Base-by-base conservation (phyloP, 2,113 vertebrate genomes). In the Leptodactylus fuscus region DNA sequence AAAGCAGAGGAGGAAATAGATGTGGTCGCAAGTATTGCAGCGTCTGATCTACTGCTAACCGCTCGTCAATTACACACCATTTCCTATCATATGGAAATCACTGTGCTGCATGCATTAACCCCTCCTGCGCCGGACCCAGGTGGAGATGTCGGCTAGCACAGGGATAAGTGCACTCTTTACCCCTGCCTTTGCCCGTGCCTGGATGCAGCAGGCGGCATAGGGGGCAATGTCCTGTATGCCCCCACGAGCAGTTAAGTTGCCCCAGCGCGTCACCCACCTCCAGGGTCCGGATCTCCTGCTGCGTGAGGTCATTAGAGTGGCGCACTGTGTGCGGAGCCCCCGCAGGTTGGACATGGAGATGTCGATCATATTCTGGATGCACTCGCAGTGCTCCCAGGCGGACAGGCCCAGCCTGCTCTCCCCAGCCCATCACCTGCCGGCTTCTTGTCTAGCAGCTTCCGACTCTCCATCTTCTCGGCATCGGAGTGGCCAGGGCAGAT, bases 291-390 rank as follows among this genome's bases (percentile, higher is more conserved):
- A 98, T 98, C 93, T 98, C 97, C 89, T 97, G 95, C 94, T 98
- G 97, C 38, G 97, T 97, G 90, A 98, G 96, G 94, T 98, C 97
- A 95, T 98, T 98, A 90, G 96, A 97, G 88, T 97, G 4, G 96
- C 94, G 90, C 97, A 98, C 91, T 98, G 97, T 88, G 97, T 98
- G 92, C 97, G 95, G 79, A 98, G 94, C 90, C 97, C 97, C 90
- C 95, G 96, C 90, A 98, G 93, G 92, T 96, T 98, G 93, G 96
- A 95, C 92, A 98, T 95, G 92, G 96, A 97, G 94, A 98, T 98
- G 90, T 97, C 97, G 92, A 98, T 98, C 94, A 98, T 96, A 91
- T 97, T 96, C 94, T 98, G 97, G 91, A 97, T 95, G 91, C 97
- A 96, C 88, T 96, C 95, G 94, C 97, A 98, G 88, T 98, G 97